phyloP scores from a whole-genome alignment of 2,797 vertebrate species.

The Thalassophryne amazonica region DNA sequence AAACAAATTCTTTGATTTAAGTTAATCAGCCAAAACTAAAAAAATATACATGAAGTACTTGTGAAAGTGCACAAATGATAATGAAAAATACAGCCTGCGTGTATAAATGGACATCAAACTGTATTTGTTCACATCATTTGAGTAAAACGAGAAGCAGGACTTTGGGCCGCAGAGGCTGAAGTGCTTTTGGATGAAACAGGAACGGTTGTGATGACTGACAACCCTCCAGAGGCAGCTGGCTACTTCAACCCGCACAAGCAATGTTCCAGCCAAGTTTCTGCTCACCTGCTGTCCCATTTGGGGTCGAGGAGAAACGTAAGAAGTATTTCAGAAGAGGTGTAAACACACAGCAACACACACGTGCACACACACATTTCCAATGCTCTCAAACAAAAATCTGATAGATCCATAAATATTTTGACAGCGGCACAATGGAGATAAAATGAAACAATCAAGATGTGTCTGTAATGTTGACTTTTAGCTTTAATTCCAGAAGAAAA shows the following conservation, averaged over 20 bases:
- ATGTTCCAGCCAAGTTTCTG: conserved; percentile 78
- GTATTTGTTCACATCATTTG: conserved; percentile 71
- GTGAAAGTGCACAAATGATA: conserved; percentile 47
- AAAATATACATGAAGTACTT: conserved; percentile 40
- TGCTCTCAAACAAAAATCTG: conserved; percentile 33
- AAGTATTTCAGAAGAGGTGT: conserved; percentile 78
- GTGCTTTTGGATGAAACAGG: conserved; percentile 70
- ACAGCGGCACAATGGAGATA: conserved; percentile 18
- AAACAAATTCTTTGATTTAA: conserved; percentile 4
- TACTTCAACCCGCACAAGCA: conserved; percentile 72
- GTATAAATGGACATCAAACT: conserved; percentile 42
- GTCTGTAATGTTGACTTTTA: no score
- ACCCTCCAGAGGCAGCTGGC: conserved; percentile 73
- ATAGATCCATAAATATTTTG: conserved; percentile 15
- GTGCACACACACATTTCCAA: conserved; percentile 17
- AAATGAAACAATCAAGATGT: no score
- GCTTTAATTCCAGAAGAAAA: no score
- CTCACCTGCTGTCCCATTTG: conserved; percentile 87
- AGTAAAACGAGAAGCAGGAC: conserved; percentile 59
- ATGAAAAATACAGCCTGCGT: conserved; percentile 74
- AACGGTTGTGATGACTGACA: conserved; percentile 77
- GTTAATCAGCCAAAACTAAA: conserved; percentile 53
- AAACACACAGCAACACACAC: conserved; percentile 61
- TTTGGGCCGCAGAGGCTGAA: conserved; percentile 47
- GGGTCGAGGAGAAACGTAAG: conserved; percentile 77